These are phyloP conservation scores for Furnarius figulus DNA, from an alignment of 2,113 vertebrate species.

Conservation along the genomic window DNA sequence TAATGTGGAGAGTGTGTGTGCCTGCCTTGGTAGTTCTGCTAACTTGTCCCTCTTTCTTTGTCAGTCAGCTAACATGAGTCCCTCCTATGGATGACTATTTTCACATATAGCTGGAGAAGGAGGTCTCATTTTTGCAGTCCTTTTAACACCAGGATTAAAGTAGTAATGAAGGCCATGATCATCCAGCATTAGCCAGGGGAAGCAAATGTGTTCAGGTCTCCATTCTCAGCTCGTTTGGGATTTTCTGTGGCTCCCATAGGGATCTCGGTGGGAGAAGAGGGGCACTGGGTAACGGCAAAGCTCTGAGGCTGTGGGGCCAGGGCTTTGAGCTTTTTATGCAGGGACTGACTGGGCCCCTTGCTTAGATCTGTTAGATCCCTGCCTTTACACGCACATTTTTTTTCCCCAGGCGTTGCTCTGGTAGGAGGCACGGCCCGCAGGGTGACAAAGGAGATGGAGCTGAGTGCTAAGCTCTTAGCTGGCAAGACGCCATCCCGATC, in stretches of 20 bases:
- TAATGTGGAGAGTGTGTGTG: neutral
- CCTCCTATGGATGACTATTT: neutral
- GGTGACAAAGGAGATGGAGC: constrained; percentile 46
- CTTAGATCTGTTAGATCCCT: neutral
- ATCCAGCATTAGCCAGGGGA: neutral
- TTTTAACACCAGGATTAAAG: neutral
- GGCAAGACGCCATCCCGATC: constrained; percentile 42
- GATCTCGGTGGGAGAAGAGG: neutral
- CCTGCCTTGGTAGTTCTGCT: neutral
- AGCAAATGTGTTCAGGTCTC: neutral
- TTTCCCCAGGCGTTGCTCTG: constrained; percentile 16
- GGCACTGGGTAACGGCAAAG: neutral
- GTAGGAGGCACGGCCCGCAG: constrained; percentile 40
- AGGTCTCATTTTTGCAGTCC: neutral
- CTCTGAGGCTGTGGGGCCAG: neutral
- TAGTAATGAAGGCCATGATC: neutral
- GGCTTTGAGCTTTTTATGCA: neutral
- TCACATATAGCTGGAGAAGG: neutral
- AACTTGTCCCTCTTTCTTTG: neutral
- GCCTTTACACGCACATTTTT: neutral
- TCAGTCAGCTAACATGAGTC: neutral
- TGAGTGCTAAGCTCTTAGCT: constrained; percentile 39
- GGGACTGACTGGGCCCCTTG: neutral
- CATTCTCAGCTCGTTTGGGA: neutral
- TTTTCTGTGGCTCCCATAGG: neutral